Evolutionary conservation across 2,797 vertebrate genomes (phyloP).

Genomic region (Gephyroberyx darwinii): DNA sequence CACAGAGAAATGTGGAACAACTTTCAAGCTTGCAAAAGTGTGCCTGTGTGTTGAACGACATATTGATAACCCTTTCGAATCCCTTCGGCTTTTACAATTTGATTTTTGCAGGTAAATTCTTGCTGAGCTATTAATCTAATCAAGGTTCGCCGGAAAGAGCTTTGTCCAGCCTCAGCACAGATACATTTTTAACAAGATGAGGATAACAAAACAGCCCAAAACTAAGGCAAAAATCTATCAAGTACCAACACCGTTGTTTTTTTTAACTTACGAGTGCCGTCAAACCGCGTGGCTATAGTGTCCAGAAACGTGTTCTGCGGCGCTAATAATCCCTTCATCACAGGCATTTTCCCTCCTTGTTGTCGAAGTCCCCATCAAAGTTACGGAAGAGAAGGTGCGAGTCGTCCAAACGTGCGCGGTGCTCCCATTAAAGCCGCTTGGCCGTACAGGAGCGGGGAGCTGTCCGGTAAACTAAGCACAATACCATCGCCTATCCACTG

Average conservation of each 20-base stretch:
- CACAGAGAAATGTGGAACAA: background rate
- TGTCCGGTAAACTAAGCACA: constrained; percentile 69
- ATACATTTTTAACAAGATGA: background rate
- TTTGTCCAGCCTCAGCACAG: background rate
- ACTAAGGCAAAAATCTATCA: background rate
- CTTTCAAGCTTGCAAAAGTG: background rate
- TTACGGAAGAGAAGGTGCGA: constrained; percentile 65
- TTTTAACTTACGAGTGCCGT: constrained; percentile 96
- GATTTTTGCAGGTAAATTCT: background rate
- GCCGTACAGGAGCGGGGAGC: constrained; percentile 36
- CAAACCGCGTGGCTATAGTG: constrained; percentile 97
- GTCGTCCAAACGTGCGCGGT: constrained; percentile 60
- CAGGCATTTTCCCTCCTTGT: constrained; percentile 94
- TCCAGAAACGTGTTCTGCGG: constrained; percentile 99
- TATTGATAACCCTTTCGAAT: background rate
- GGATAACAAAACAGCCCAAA: background rate
- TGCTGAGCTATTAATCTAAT: constrained; percentile 6
- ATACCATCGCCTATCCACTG: constrained; percentile 45
- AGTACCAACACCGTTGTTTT: background rate
- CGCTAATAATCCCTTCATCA: constrained; percentile 98
- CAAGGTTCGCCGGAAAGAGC: background rate
- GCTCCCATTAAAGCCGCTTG: constrained; percentile 54
- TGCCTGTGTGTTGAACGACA: background rate
- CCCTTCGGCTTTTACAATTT: background rate
- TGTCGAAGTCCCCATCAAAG: constrained; percentile 97